A percentile compares a stretch with the other conserved stretches of the same genome.
Evolutionary conservation across 2,888 invertebrate genomes (phyloP).

Genomic region (Drosophila affinis): DNA sequence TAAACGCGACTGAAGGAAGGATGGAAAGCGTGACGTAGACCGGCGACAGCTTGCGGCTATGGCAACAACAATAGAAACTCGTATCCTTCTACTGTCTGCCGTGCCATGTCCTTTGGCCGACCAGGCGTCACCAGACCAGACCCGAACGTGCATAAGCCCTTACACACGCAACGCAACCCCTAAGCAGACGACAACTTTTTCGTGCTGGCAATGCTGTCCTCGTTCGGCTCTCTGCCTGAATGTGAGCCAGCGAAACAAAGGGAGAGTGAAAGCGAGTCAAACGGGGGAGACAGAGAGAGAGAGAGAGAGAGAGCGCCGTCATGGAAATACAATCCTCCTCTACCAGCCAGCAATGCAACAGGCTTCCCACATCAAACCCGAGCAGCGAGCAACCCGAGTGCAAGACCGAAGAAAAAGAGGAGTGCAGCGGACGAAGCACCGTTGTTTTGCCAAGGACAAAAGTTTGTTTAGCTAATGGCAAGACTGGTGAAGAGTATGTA

Average conservation of each 20-base stretch:
- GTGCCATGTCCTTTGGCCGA: slow-evolving; percentile 32
- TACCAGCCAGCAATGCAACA: slow-evolving; percentile 53
- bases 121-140: slow-evolving; percentile 41
- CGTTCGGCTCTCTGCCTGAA: slow-evolving; percentile 30
- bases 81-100: slow-evolving; percentile 59
- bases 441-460: slow-evolving; percentile 57
- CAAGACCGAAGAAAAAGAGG: slow-evolving; percentile 2
- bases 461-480: slow-evolving; percentile 51
- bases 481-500: slow-evolving; percentile 1
- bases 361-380: slow-evolving; percentile 74
- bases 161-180: slow-evolving; percentile 64
- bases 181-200: slow-evolving; percentile 33
- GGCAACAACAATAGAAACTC: slow-evolving; percentile 48
- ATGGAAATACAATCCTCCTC: slow-evolving; percentile 52
- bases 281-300: background rate
- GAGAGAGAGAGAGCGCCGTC: slow-evolving; percentile 4
- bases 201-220: slow-evolving; percentile 59
- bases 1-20: slow-evolving; percentile 62
- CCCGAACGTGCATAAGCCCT: slow-evolving; percentile 1
- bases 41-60: slow-evolving; percentile 72
- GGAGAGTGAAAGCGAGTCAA: slow-evolving; percentile 3
- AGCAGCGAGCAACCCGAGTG: slow-evolving; percentile 45
- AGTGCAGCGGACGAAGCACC: slow-evolving; percentile 1
- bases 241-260: background rate
- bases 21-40: slow-evolving; percentile 68